Conservation (phyloP, 2,797 vertebrate species). For the Siniperca obscura region DNA sequence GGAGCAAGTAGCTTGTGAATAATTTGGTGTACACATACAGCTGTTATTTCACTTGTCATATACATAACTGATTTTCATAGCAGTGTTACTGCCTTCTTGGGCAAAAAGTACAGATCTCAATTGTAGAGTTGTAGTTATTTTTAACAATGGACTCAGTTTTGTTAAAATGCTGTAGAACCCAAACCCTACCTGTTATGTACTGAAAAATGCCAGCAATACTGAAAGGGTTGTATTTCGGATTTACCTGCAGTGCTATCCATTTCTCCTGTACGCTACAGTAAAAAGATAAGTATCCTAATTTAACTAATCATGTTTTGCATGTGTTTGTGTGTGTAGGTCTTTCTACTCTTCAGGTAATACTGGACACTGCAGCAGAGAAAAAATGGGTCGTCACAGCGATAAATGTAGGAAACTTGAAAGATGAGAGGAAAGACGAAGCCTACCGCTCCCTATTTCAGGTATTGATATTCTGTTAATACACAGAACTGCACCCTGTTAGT, state of each 20-base stretch:
- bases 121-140: no score
- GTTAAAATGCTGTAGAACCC: neutral
- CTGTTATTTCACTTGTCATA: no score
- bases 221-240: neutral
- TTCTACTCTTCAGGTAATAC: slow-evolving; percentile 93
- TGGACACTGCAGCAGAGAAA: slow-evolving; percentile 96
- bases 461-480: slow-evolving; percentile 6
- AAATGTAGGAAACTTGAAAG: slow-evolving; percentile 97
- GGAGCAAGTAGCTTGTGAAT: no score
- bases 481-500: neutral
- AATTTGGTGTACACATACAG: no score
- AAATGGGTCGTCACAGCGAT: slow-evolving; percentile 98
- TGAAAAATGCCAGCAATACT: neutral
- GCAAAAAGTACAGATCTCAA: no score
- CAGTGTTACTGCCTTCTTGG: no score
- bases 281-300: neutral
- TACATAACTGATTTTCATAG: no score
- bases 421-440: slow-evolving; percentile 96
- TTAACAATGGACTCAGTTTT: neutral
- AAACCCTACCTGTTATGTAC: neutral
- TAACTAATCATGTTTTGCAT: neutral
- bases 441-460: slow-evolving; percentile 95
- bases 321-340: slow-evolving; percentile 83
- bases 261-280: neutral
- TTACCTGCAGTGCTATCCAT: neutral